Evolutionary conservation across 2,113 vertebrate species (phyloP).

Genomic region (Lichenostomus cassidix): DNA sequence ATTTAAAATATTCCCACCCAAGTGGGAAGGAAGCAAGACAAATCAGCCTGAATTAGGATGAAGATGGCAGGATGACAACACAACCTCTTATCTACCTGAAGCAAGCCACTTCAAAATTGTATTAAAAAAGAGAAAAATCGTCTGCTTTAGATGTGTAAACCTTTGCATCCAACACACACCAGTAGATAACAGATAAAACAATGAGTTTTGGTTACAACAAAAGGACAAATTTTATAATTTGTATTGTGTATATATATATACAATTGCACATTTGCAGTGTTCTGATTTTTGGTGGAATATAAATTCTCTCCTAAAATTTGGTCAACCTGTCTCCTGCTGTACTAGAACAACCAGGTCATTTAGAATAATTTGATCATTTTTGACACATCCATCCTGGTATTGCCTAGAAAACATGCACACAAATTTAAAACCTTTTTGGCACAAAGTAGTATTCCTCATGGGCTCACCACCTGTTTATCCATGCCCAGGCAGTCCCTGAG

Average conservation of each 20-base stretch:
- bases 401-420: neutral
- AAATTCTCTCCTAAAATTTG: neutral
- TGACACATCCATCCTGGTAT: neutral
- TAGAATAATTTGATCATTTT: neutral
- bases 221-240: neutral
- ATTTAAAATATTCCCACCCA: slow-evolving; percentile 24
- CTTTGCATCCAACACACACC: neutral
- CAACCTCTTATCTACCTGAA: neutral
- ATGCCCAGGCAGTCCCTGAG: neutral
- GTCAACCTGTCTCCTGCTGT: neutral
- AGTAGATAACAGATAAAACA: neutral
- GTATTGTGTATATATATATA: neutral
- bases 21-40: neutral
- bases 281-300: neutral
- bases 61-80: neutral
- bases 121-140: neutral
- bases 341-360: neutral
- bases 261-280: neutral
- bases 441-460: neutral
- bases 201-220: neutral
- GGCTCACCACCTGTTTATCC: neutral
- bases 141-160: neutral
- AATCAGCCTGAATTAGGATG: slow-evolving; percentile 4
- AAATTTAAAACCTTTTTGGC: neutral
- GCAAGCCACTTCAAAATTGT: neutral